Evolutionary conservation across 2,797 vertebrate species (phyloP).

Genomic region (Gouania willdenowi): DNA sequence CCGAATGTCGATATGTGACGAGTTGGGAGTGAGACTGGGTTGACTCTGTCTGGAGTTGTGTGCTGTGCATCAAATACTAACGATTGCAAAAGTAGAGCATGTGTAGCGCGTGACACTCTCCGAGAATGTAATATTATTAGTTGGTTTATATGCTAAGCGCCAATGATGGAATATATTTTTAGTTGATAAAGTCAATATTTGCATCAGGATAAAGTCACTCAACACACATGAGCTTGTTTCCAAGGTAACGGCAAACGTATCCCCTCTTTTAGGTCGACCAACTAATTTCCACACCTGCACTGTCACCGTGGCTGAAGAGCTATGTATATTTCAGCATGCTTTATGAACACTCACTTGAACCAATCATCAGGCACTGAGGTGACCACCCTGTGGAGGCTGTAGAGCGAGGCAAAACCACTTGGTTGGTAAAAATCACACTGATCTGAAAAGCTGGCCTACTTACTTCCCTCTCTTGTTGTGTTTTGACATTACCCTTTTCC

Average conservation of each 20-base stretch:
- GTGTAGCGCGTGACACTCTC: too few relatives aligned
- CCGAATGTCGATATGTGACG: too few relatives aligned
- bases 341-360: conserved; percentile 10
- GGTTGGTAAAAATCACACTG: conserved; percentile 28
- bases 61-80: too few relatives aligned
- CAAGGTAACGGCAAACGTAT: conserved; percentile 56
- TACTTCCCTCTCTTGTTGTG: conserved; percentile 7
- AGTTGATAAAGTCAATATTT: too few relatives aligned
- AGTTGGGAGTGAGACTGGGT: too few relatives aligned
- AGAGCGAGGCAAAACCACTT: conserved; percentile 9
- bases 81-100: too few relatives aligned
- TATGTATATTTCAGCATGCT: conserved; percentile 24
- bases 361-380: background rate
- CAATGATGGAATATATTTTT: too few relatives aligned
- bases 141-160: too few relatives aligned
- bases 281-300: conserved; percentile 57
- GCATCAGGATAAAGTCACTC: conserved; percentile 38
- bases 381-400: conserved; percentile 5
- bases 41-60: too few relatives aligned
- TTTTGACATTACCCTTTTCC: conserved; percentile 9
- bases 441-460: conserved; percentile 1
- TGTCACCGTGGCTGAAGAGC: conserved; percentile 11
- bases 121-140: too few relatives aligned
- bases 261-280: conserved; percentile 32
- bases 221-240: conserved; percentile 47